Evolutionary conservation across 1,140 invertebrate species (phyloP).

Genomic region (Mamestra configurata): DNA sequence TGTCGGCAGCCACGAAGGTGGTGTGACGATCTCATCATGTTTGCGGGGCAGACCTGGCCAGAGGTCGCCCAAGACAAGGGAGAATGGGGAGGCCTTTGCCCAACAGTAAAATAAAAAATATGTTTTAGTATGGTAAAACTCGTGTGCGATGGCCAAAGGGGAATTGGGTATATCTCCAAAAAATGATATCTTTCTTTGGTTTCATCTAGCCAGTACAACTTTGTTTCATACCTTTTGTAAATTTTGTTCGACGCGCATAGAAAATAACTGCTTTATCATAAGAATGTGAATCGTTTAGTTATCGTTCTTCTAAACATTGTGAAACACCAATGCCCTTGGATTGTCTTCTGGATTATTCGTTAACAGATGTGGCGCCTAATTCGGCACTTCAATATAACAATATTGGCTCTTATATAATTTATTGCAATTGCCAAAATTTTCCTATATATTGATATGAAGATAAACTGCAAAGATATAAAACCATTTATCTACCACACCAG

Average conservation of each 20-base stretch:
- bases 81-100: no score
- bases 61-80: no score
- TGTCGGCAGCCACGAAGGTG: no score
- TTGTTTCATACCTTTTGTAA: no score
- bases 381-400: not conserved
- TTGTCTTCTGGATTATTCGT: not conserved
- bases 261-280: conserved; percentile 1
- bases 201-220: not conserved
- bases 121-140: no score
- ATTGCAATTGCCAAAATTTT: not conserved
- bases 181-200: not conserved
- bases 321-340: not conserved
- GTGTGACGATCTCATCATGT: no score
- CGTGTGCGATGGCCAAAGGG: no score
- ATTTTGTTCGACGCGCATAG: not conserved
- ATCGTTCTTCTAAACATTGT: not conserved
- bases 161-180: no score
- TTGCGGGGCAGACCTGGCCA: no score
- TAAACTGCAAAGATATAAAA: not conserved
- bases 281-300: not conserved
- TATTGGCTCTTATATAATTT: not conserved
- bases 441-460: not conserved
- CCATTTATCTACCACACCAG: no score
- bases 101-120: no score
- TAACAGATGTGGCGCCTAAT: not conserved